These are phyloP conservation scores for Hyphantria cunea DNA, from an alignment of 1,140 invertebrate species.

Conservation along the genomic window DNA sequence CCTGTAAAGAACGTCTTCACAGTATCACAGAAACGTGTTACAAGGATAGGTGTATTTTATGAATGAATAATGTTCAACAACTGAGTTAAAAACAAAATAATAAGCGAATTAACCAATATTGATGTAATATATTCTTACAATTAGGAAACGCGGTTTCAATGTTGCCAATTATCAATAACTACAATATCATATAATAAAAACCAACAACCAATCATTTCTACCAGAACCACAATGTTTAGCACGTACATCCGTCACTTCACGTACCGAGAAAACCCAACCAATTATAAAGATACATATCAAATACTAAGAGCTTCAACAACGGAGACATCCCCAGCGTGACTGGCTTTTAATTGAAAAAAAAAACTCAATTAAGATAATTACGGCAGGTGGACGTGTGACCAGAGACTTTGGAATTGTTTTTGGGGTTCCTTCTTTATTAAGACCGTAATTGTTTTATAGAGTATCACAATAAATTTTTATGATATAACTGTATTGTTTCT, in stretches of 20 bases:
- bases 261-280: conserved; percentile 35
- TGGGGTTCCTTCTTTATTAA: neutral
- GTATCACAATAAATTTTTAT: too few relatives aligned
- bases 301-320: conserved; percentile 13
- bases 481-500: too few relatives aligned
- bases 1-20: too few relatives aligned
- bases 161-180: neutral
- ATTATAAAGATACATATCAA: conserved; percentile 47
- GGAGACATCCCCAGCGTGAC: conserved; percentile 45
- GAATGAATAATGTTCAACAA: too few relatives aligned
- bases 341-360: conserved; percentile 46
- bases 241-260: conserved; percentile 13
- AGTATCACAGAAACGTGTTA: too few relatives aligned
- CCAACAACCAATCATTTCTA: conserved; percentile 7
- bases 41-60: too few relatives aligned
- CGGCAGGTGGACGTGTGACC: conserved; percentile 50
- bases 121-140: too few relatives aligned
- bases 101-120: too few relatives aligned
- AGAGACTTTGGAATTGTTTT: conserved; percentile 4
- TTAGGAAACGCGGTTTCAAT: neutral
- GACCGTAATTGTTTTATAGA: too few relatives aligned
- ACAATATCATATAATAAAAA: neutral
- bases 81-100: too few relatives aligned
- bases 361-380: conserved; percentile 54
- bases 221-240: conserved; percentile 5